Evolutionary conservation across 2,113 vertebrate genomes (phyloP), one percentile per base, ranked within the genome.

Genomic region (Tragelaphus strepsiceros): DNA sequence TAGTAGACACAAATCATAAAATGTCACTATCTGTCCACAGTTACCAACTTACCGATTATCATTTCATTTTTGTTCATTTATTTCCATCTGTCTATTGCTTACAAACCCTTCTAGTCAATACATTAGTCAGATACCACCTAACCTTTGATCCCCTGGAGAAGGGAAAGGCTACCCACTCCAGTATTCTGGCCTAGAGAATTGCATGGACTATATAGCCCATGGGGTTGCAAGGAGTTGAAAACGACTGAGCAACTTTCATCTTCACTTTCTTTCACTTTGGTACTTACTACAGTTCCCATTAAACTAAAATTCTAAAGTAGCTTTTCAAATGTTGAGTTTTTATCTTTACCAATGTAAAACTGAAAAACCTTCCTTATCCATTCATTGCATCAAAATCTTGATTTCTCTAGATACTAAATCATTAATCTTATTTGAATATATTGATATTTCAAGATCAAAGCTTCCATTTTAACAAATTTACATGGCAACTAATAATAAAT

Each of bases 381-480:
- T 92, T 93, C 64, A 64, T 96, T 58, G 13, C 5, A 59, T 80
- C 22, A 96, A 97, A 91, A 56, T 4, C 80, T 74, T 71, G 93
- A 95, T 98, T 96, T 2, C 81, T 96, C 96, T 17, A 2, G 96
- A 93, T 95, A 64, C 4, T 59, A 7, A 28, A 74, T 9, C 87
- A 96, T 32, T 51, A 96, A 96, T 97, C 96, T 96, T 92, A 89
- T 86, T n/a, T 39, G 92, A 74, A 15, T 84, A 32, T 71, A 54
- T 53, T 93, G 56, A 24, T 78, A 54, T 56, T 94, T 62, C 9
- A 84, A 97, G 78, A 98, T 97, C 91, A 97, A 97, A 98, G 89
- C 87, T 97, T 56, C 88, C 64, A 95, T 91, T 97, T 98, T 97
- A 96, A 97, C 96, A 98, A 96, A 97, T 98, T 97, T 97, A 97